These are phyloP conservation scores for Montipora capitata DNA, from an alignment of 92 coral and sea anemone genomes.

Conservation along the genomic window DNA sequence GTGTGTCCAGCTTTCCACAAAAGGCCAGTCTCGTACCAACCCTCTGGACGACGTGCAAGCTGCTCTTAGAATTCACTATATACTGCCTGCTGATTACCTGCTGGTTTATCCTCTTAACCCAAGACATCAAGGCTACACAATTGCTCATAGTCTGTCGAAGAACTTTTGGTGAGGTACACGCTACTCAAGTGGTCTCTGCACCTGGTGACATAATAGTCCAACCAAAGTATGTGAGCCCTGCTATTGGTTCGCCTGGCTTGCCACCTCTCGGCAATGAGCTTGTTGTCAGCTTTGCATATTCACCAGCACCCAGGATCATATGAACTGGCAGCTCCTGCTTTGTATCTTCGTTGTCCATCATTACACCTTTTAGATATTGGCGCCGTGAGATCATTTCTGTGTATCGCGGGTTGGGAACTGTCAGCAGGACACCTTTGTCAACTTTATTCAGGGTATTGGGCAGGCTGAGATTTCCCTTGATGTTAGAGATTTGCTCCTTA, in stretches of 20 bases:
- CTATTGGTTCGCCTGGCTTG: constrained; percentile 48
- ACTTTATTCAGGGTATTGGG: constrained; percentile 57
- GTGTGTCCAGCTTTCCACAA: constrained; percentile 58
- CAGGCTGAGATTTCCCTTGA: constrained; percentile 16
- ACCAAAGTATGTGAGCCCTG: constrained; percentile 61
- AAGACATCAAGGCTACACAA: constrained; percentile 64
- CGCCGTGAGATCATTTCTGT: constrained; percentile 50
- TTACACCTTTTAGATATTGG: constrained; percentile 59
- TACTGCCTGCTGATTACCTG: constrained; percentile 42
- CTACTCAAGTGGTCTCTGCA: constrained; percentile 26
- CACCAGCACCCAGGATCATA: constrained; percentile 65
- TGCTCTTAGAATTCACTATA: constrained; percentile 66
- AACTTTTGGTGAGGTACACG: constrained; percentile 39
- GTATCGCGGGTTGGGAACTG: constrained; percentile 68
- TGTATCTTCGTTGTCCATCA: constrained; percentile 52
- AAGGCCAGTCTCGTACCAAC: constrained; percentile 77
- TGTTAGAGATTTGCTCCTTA: constrained; percentile 8
- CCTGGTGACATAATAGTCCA: constrained; percentile 64
- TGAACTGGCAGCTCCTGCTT: constrained; percentile 52
- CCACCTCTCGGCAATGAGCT: constrained; percentile 29
- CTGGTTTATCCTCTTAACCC: constrained; percentile 66
- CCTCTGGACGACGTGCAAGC: constrained; percentile 52
- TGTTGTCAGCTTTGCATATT: constrained; percentile 44
- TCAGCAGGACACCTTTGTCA: constrained; percentile 63
- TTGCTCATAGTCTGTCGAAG: constrained; percentile 65